phyloP scores from a whole-genome alignment of 2,888 invertebrate species.

The Tachina fera region DNA sequence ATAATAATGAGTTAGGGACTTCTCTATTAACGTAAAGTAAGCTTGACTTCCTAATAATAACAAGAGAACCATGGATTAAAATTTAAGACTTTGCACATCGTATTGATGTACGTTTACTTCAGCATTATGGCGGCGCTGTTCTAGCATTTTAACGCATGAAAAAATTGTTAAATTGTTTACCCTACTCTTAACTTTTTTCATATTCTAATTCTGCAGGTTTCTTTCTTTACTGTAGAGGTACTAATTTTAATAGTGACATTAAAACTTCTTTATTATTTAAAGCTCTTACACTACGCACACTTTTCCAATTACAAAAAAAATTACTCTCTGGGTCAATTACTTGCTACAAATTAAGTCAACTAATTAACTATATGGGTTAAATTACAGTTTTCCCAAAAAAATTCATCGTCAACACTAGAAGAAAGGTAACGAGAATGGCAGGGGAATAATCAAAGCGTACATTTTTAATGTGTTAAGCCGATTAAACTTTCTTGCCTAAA shows the following conservation, averaged over 20 bases:
- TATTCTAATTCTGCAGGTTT: neutral
- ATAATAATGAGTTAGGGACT: no score
- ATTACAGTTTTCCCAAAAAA: neutral
- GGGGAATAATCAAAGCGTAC: neutral
- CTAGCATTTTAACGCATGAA: no score
- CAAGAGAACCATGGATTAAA: no score
- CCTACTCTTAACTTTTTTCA: no score
- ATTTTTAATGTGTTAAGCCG: neutral
- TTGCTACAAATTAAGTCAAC: conserved; percentile 2
- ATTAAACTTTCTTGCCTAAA: neutral
- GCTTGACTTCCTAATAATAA: no score
- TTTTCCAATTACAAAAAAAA: neutral
- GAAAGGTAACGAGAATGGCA: neutral
- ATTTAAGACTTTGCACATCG: no score
- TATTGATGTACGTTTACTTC: no score
- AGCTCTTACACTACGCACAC: conserved; percentile 6
- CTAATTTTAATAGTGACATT: neutral
- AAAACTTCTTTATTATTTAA: conserved; percentile 7
- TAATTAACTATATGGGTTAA: neutral
- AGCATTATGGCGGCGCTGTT: no score
- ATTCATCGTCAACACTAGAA: neutral
- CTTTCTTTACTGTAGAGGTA: neutral
- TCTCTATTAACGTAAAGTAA: no score
- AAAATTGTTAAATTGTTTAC: no score
- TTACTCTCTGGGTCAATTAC: neutral